Percentiles rank a stretch among this genome's conserved stretches.
Conservation (phyloP, 2,888 invertebrate genomes). For the Lochmaea crataegi region DNA sequence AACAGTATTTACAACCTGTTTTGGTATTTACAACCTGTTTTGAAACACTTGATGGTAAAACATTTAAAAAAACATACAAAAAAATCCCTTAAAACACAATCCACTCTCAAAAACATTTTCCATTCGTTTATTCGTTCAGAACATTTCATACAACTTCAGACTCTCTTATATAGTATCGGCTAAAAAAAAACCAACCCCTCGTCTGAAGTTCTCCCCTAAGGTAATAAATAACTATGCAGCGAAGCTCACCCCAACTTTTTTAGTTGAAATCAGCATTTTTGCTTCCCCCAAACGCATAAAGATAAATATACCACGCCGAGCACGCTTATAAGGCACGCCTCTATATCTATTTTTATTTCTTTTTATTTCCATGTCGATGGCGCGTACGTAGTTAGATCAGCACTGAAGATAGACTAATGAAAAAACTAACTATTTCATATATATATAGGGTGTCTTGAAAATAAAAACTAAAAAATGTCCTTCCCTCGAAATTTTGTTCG, state of each 20-base stretch:
- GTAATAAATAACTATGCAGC: constrained; percentile 41
- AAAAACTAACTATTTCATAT: background rate
- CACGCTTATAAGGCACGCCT: constrained; percentile 43
- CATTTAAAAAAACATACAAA: background rate
- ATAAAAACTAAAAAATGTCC: too few relatives aligned
- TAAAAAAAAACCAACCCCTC: constrained; percentile 32
- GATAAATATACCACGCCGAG: constrained; percentile 36
- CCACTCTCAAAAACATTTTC: constrained; percentile 19
- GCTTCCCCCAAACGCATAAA: constrained; percentile 41
- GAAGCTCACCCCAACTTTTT: constrained; percentile 42
- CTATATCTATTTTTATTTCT: constrained; percentile 35
- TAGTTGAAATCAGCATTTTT: constrained; percentile 47
- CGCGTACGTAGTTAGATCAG: constrained; percentile 1
- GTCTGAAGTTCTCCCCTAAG: constrained; percentile 36
- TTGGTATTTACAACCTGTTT: too few relatives aligned
- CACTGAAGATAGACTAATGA: constrained; percentile 5
- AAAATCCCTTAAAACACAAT: background rate
- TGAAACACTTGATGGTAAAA: constrained; percentile 3
- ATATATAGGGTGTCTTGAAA: background rate
- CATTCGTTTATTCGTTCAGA: constrained; percentile 8
- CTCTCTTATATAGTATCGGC: constrained; percentile 27
- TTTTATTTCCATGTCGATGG: constrained; percentile 6
- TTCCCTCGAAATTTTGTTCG: too few relatives aligned
- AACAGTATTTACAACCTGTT: too few relatives aligned
- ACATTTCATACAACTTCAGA: constrained; percentile 25